A percentile compares a stretch with the other conserved stretches of the same genome.
phyloP scores from a whole-genome alignment of 2,888 invertebrate genomes.

The Drosophila ustulata region DNA sequence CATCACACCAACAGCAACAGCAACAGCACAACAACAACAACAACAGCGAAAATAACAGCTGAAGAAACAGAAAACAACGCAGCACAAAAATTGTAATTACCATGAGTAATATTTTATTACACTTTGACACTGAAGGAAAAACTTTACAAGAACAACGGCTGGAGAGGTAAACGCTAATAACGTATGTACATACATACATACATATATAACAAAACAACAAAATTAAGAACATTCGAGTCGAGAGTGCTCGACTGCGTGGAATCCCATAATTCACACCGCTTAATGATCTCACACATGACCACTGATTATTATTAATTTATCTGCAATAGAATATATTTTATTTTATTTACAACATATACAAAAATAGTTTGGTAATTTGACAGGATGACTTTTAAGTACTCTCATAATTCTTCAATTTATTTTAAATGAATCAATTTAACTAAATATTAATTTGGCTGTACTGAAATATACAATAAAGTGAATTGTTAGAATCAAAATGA shows the following conservation, averaged over 20 bases:
- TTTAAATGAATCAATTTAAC: too few relatives aligned
- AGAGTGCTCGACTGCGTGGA: neutral
- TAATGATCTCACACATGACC: too few relatives aligned
- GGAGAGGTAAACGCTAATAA: constrained; percentile 17
- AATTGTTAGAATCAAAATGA: too few relatives aligned
- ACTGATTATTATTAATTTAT: too few relatives aligned
- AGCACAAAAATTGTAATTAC: constrained; percentile 75
- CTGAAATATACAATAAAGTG: too few relatives aligned
- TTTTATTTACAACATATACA: too few relatives aligned
- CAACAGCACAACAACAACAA: neutral
- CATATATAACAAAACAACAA: constrained; percentile 9
- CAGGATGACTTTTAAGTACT: too few relatives aligned
- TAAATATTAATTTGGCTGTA: too few relatives aligned
- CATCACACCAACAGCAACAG: constrained; percentile 15
- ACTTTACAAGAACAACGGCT: constrained; percentile 60
- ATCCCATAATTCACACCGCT: neutral
- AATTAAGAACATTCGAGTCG: neutral
- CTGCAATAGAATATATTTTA: too few relatives aligned
- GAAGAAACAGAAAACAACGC: constrained; percentile 26
- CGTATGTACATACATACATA: too few relatives aligned
- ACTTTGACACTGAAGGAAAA: constrained; percentile 80
- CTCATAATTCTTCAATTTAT: too few relatives aligned
- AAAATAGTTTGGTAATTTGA: too few relatives aligned
- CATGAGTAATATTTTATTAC: constrained; percentile 81
- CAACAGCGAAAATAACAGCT: constrained; percentile 16